Conservation (phyloP, 2,113 vertebrate species). For the Hippoglossus stenolepis region DNA sequence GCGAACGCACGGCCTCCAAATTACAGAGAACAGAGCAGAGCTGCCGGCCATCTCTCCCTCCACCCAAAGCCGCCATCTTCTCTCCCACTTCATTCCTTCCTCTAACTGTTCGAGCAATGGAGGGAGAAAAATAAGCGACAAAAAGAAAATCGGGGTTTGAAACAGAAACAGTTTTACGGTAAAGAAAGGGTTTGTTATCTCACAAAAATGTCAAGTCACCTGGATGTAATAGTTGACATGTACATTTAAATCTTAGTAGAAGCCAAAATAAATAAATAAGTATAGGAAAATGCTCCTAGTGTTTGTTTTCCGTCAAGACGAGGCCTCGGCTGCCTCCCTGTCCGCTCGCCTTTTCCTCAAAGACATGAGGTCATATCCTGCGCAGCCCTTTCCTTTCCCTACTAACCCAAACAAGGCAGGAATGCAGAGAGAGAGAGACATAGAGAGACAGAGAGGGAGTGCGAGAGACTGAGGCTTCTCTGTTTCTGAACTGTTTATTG, state of each 20-base stretch:
- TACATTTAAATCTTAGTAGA: conserved; percentile 1
- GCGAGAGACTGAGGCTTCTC: conserved; percentile 63
- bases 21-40: conserved; percentile 81
- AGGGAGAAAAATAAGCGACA: conserved; percentile 12
- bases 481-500: conserved; percentile 54
- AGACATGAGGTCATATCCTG: conserved; percentile 95
- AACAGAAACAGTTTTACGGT: neutral
- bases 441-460: conserved; percentile 1
- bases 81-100: conserved; percentile 54
- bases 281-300: conserved; percentile 28
- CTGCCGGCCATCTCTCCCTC: conserved; percentile 72
- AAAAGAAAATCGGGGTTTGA: conserved; percentile 4
- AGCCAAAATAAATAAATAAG: neutral
- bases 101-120: conserved; percentile 28
- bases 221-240: neutral
- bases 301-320: conserved; percentile 77
- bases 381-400: conserved; percentile 89
- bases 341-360: conserved; percentile 86
- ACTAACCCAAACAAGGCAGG: conserved; percentile 86
- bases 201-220: neutral
- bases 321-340: conserved; percentile 75
- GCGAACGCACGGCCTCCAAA: conserved; percentile 79
- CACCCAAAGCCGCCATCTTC: conserved; percentile 80
- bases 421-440: conserved; percentile 49
- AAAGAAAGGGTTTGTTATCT: neutral